Conservation (phyloP, 2,888 invertebrate species). For the Hololepta plana region DNA sequence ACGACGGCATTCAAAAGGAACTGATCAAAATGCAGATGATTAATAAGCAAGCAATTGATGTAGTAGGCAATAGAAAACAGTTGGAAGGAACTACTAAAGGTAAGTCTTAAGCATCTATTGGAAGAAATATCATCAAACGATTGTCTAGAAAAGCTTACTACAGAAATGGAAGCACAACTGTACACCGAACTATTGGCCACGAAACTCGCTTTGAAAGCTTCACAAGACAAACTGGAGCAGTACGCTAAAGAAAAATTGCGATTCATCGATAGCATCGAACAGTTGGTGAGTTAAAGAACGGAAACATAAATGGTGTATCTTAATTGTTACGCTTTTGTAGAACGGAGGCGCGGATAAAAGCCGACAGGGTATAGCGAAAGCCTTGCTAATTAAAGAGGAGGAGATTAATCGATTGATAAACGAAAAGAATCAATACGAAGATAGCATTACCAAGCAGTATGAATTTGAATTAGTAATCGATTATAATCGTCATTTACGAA, state of each 20-base stretch:
- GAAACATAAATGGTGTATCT: slow-evolving; percentile 3
- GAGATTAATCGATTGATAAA: slow-evolving; percentile 11
- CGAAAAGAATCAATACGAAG: slow-evolving; percentile 9
- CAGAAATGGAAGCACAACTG: slow-evolving; percentile 16
- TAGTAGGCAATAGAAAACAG: slow-evolving; percentile 11
- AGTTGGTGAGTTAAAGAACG: slow-evolving; percentile 11
- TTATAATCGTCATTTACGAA: not conserved
- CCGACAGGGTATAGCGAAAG: slow-evolving; percentile 10
- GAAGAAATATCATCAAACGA: too few species aligned
- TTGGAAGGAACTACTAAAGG: too few species aligned
- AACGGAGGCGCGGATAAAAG: slow-evolving; percentile 9
- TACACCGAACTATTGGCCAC: slow-evolving; percentile 17
- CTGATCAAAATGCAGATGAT: slow-evolving; percentile 14
- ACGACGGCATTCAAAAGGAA: slow-evolving; percentile 15
- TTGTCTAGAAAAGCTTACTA: slow-evolving; percentile 7
- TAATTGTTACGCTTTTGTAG: slow-evolving; percentile 8
- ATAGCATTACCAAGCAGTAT: slow-evolving; percentile 11
- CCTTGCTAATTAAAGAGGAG: slow-evolving; percentile 13
- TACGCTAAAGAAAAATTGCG: slow-evolving; percentile 16
- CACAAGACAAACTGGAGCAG: slow-evolving; percentile 17
- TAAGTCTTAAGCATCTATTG: too few species aligned
- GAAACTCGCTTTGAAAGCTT: slow-evolving; percentile 16
- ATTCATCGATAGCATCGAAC: slow-evolving; percentile 16
- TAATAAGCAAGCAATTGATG: slow-evolving; percentile 12
- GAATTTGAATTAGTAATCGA: not conserved